Conservation (phyloP, 2,888 invertebrate genomes). For the Drosophila incognita region DNA sequence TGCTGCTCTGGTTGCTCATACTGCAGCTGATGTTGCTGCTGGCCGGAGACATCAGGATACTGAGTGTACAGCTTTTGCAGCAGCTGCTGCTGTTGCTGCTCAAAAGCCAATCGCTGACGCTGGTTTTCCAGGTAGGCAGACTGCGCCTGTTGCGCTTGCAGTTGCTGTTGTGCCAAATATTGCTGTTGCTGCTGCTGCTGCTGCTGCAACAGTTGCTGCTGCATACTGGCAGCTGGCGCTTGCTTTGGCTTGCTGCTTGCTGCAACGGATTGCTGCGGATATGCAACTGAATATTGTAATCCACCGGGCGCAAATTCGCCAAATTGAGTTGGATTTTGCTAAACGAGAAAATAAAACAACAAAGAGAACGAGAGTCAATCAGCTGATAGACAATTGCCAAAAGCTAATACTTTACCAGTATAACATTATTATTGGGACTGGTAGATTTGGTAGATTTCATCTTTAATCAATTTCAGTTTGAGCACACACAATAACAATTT, state of each 20-base stretch:
- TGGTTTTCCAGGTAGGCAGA: slow-evolving; percentile 72
- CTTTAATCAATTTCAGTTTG: slow-evolving; percentile 1
- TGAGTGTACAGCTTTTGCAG: slow-evolving; percentile 73
- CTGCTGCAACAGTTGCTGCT: slow-evolving; percentile 55
- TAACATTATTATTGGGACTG: slow-evolving; percentile 18
- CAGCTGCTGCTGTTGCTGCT: slow-evolving; percentile 77
- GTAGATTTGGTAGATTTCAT: slow-evolving; percentile 48
- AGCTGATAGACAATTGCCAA: no score
- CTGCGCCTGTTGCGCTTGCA: slow-evolving; percentile 72
- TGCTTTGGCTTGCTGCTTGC: slow-evolving; percentile 42
- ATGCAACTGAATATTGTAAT: slow-evolving; percentile 46
- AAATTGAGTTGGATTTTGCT: slow-evolving; percentile 47
- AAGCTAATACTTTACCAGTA: slow-evolving; percentile 35
- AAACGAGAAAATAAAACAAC: background rate
- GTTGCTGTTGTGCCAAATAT: slow-evolving; percentile 37
- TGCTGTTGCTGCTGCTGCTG: slow-evolving; percentile 52
- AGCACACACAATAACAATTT: slow-evolving; percentile 27
- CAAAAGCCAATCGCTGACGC: slow-evolving; percentile 75
- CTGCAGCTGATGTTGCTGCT: slow-evolving; percentile 30
- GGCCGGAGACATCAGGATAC: slow-evolving; percentile 63
- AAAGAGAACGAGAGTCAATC: background rate
- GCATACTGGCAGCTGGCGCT: slow-evolving; percentile 35
- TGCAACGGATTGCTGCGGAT: slow-evolving; percentile 38
- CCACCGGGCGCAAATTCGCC: slow-evolving; percentile 28
- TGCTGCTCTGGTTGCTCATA: slow-evolving; percentile 9